These are phyloP conservation scores for Eristalis tenax DNA, from an alignment of 2,888 invertebrate species.

Conservation along the genomic window DNA sequence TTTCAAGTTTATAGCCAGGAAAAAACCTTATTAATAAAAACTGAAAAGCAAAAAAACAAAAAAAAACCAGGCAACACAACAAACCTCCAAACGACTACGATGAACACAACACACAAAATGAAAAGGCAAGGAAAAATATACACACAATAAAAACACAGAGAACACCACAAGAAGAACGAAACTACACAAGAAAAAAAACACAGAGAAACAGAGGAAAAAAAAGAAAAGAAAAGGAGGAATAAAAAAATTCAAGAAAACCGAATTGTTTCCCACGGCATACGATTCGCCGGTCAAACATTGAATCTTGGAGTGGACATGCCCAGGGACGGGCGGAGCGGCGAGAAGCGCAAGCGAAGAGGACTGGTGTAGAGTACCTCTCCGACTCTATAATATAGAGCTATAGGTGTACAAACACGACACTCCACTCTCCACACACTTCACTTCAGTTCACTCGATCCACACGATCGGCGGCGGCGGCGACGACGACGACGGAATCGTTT, in stretches of 20 bases:
- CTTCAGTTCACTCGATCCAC: conserved; percentile 2
- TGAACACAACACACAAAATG: conserved; percentile 85
- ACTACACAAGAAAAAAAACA: conserved; percentile 78
- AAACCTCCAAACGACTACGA: conserved; percentile 62
- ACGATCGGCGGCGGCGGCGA: not conserved
- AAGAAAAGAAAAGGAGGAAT: conserved; percentile 73
- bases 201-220: conserved; percentile 72
- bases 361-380: conserved; percentile 55
- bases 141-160: conserved; percentile 84
- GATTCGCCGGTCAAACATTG: conserved; percentile 82
- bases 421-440: conserved; percentile 8
- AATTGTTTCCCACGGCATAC: conserved; percentile 83
- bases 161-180: conserved; percentile 13
- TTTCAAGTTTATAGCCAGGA: conserved; percentile 72
- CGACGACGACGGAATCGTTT: not conserved
- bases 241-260: conserved; percentile 80
- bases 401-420: conserved; percentile 37
- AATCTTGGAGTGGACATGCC: conserved; percentile 72
- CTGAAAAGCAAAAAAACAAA: conserved; percentile 58
- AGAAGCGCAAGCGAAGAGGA: conserved; percentile 51
- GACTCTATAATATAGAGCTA: conserved; percentile 38
- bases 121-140: conserved; percentile 91
- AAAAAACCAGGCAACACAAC: conserved; percentile 52
- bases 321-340: conserved; percentile 39
- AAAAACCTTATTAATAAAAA: conserved; percentile 72